Evolutionary conservation across 2,888 invertebrate genomes (phyloP), one percentile per base, ranked within the genome.

Genomic region (Eupelmus urozonus): DNA sequence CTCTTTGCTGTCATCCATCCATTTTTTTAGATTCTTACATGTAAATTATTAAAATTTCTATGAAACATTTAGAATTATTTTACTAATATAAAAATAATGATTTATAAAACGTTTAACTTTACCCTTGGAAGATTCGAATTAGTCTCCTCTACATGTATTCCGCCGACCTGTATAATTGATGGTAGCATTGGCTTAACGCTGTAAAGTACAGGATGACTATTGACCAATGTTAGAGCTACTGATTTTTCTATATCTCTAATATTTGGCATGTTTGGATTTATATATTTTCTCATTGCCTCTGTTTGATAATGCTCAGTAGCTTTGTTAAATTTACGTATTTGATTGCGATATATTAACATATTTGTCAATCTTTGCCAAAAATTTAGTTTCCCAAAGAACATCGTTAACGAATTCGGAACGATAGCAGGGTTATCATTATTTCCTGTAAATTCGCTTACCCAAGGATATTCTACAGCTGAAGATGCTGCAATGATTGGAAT

Each of bases 391-490:
- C 62, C 70, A 4, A 69, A 18, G 0, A 70, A 79, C 40, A 70
- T 79, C 49, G 82, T 74, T n/a, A 87, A 34, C 55, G 81, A 79
- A 42, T 82, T 91, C n/a, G 93, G 93, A 13, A 93, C 90, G 81
- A 91, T 92, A 0, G 94, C 91, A 0, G 93, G 93, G 78, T 92
- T 92, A 81, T 92, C 92, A 0, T 92, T 91, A 73, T 93, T 88
- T 2, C 93, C 93, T 51, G 92, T 90, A 49, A 92, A 90, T 77
- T 91, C 90, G 80, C 91, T 91, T 51, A 91, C 91, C 91, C 92
- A 93, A 0, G 93, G 92, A 90, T 93, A 91, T 9, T 92, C 83
- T 0, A 90, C 87, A 66, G 92, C 92, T 0, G 92, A 92, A 29
- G 92, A 92, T 1, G 92, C 80, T 0, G 91, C 92, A 0, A 94